Conservation (phyloP, 2,797 vertebrate species). For the Xenops minutus region DNA sequence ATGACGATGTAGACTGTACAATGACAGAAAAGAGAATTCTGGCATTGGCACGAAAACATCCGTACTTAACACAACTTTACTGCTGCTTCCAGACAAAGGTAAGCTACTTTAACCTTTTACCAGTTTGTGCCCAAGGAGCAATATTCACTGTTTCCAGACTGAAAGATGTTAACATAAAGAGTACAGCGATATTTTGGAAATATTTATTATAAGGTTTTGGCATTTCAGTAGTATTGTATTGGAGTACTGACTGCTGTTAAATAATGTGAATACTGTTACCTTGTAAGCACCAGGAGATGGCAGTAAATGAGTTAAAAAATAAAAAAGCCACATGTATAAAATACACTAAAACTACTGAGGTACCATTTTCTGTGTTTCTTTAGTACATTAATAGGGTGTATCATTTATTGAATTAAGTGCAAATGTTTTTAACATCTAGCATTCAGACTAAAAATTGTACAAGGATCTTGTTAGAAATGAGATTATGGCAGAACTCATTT, state of each 20-base stretch:
- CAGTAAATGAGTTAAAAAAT: constrained; percentile 56
- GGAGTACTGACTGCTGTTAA: background rate
- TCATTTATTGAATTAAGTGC: background rate
- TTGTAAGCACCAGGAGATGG: constrained; percentile 70
- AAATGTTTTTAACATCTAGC: background rate
- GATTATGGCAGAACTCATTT: background rate
- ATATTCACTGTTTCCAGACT: background rate
- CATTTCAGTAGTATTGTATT: background rate
- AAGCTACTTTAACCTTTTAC: background rate
- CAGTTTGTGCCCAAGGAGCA: background rate
- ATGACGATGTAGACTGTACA: constrained; percentile 96
- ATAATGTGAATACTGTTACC: background rate
- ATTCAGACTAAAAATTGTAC: background rate
- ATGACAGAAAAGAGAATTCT: constrained; percentile 96
- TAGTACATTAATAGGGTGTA: background rate
- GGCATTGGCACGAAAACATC: constrained; percentile 91
- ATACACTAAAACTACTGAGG: background rate
- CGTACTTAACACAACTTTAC: constrained; percentile 94
- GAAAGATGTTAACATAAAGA: background rate
- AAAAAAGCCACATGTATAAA: background rate
- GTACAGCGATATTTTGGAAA: background rate
- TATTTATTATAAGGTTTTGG: background rate
- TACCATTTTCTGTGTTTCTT: background rate
- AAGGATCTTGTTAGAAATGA: background rate
- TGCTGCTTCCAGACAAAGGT: constrained; percentile 99